Evolutionary conservation across 2,113 vertebrate species (phyloP).

Genomic region (Psammodynastes pulverulentus): DNA sequence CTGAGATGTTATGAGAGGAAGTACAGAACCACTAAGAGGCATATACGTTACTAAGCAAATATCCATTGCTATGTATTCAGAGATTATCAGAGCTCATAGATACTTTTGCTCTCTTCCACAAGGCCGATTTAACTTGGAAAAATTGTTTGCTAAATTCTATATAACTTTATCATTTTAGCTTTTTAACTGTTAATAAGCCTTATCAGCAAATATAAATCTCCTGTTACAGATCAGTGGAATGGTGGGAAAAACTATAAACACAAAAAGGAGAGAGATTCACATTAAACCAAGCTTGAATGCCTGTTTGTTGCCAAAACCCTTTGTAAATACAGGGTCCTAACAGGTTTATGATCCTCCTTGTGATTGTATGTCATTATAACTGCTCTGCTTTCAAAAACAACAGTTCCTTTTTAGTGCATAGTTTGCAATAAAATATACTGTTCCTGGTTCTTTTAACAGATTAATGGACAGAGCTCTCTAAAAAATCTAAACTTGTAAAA

Average conservation of each 20-base stretch:
- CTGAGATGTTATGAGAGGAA: neutral
- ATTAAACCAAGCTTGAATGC: constrained; percentile 54
- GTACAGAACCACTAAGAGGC: neutral
- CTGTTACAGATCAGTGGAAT: constrained; percentile 52
- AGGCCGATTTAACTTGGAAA: constrained; percentile 11
- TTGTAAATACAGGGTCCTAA: constrained; percentile 55
- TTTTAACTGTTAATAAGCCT: constrained; percentile 57
- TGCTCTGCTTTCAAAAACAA: constrained; percentile 56
- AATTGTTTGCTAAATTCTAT: constrained; percentile 11
- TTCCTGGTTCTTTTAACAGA: constrained; percentile 55
- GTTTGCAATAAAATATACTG: constrained; percentile 53
- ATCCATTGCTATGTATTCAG: neutral
- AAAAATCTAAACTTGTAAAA: constrained; percentile 21
- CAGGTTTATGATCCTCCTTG: constrained; percentile 56
- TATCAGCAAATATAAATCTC: constrained; percentile 66
- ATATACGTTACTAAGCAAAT: neutral
- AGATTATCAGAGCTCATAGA: neutral
- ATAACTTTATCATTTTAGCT: constrained; percentile 52
- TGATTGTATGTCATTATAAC: constrained; percentile 64
- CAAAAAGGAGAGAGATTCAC: constrained; percentile 42
- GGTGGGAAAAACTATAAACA: constrained; percentile 66
- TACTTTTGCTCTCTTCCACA: neutral
- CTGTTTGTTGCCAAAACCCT: constrained; percentile 45
- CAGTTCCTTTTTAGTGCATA: constrained; percentile 49
- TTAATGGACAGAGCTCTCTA: constrained; percentile 45